These are phyloP conservation scores for Botia almorhae DNA, from an alignment of 2,797 vertebrate genomes.

Conservation along the genomic window DNA sequence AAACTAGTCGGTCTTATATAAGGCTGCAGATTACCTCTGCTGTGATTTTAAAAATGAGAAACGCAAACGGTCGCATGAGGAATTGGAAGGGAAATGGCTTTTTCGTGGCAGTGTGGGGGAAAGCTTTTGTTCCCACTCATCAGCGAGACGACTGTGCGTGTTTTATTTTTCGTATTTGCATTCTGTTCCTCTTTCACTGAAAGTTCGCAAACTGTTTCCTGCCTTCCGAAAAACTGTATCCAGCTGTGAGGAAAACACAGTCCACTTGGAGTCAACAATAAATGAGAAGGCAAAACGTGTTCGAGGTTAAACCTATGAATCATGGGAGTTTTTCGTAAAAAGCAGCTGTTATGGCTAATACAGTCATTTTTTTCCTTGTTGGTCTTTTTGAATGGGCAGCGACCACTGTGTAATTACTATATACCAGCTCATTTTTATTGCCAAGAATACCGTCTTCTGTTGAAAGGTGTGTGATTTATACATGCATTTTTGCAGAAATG, in stretches of 20 bases:
- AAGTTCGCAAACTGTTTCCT: constrained; percentile 40
- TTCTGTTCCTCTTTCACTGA: constrained; percentile 33
- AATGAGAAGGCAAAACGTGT: neutral
- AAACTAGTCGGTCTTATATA: constrained; percentile 48
- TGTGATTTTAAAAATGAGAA: constrained; percentile 63
- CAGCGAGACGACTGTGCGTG: constrained; percentile 40
- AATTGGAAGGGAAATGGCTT: constrained; percentile 66
- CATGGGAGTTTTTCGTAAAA: constrained; percentile 31
- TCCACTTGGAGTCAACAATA: constrained; percentile 37
- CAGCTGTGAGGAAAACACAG: constrained; percentile 38
- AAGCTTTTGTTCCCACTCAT: constrained; percentile 62
- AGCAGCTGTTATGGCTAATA: constrained; percentile 53
- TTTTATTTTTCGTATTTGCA: constrained; percentile 57
- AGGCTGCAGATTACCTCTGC: constrained; percentile 59
- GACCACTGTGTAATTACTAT: neutral
- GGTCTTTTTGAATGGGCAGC: neutral
- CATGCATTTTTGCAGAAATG: neutral
- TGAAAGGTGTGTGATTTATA: neutral
- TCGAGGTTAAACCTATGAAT: constrained; percentile 34
- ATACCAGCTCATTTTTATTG: neutral
- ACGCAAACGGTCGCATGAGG: constrained; percentile 51
- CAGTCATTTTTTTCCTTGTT: too few relatives aligned
- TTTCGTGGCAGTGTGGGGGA: constrained; percentile 58
- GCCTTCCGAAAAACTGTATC: neutral
- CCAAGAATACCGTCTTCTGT: neutral